phyloP scores from a whole-genome alignment of 2,888 invertebrate genomes.

The Drosophila cognata region DNA sequence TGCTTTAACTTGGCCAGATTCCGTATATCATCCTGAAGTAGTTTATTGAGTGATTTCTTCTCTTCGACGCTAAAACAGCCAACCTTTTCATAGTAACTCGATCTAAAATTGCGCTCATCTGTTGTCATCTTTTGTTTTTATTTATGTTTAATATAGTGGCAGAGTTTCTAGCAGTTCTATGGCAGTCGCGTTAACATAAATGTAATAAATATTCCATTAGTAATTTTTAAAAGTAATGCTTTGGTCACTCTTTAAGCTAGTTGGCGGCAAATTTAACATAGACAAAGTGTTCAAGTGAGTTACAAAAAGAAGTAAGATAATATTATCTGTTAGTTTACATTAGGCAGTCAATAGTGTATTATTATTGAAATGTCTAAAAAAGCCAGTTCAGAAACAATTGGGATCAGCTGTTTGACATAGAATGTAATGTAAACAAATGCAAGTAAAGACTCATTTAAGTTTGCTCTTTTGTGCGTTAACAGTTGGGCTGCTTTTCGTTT shows the following conservation, averaged over 20 bases:
- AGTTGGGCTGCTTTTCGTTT: constrained; percentile 2
- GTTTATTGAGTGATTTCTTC: constrained; percentile 94
- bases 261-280: background rate
- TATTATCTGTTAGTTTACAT: background rate
- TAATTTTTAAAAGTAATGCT: background rate
- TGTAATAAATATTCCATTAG: background rate
- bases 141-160: background rate
- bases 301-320: background rate
- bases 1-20: constrained; percentile 90
- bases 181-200: background rate
- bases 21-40: constrained; percentile 92
- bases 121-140: constrained; percentile 84
- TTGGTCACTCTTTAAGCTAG: background rate
- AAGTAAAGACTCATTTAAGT: constrained; percentile 13
- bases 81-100: constrained; percentile 93
- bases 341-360: background rate
- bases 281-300: background rate
- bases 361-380: background rate
- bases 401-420: constrained; percentile 1
- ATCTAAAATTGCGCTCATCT: constrained; percentile 92
- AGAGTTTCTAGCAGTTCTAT: background rate
- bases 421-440: background rate
- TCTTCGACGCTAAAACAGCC: constrained; percentile 96
- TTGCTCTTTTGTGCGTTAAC: constrained; percentile 21
- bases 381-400: background rate